Evolutionary conservation across 2,797 vertebrate genomes (phyloP), one percentile per base, ranked within the genome.

Genomic region (Babyrousa celebensis): DNA sequence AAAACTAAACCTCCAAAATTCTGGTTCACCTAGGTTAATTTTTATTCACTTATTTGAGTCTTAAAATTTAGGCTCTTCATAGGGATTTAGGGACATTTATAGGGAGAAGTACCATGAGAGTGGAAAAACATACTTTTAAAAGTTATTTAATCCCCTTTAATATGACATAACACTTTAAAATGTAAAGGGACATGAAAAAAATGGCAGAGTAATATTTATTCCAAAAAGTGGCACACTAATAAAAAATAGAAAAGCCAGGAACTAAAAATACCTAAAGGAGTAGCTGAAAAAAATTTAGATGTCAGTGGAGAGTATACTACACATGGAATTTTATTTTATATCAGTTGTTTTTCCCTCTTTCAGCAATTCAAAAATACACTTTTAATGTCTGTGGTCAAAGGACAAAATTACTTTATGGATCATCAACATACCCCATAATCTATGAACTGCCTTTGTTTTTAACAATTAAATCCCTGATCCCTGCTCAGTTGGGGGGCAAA

Each of bases 91-190:
- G 48, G 36, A 21, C 65, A 75, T 87, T 85, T 71, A 87, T 15
- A 23, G 52, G 36, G 36, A 85, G 20, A 80, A 94, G 40, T 23
- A 80, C 32, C 12, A n/a, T 54, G 68, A 80, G 1, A 65, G 18
- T 82, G 54, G 43, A 40, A 56, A 86, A 95, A 25, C 20, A 83
- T 43, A 17, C 48, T 40, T 79, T 75, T 85, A 36, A 91, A 94
- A 91, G 71, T 78, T 86, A 91, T 60, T 93, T 79, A 27, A 68
- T 74, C 6, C 70, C n/a, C 74, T 85, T 96, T 82, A 82, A 40
- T 40, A 60, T 10, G 25, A n/a, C 6, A 85, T 12, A 78, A 32
- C 93, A 75, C 15, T 91, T 89, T 80, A 67, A 89, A 85, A 80
- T 70, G 9, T 79, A 82, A 85, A 94, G 40, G 68, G 29, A 17